phyloP scores from a whole-genome alignment of 2,888 invertebrate species.

The Bursaphelenchus okinawaensis region DNA sequence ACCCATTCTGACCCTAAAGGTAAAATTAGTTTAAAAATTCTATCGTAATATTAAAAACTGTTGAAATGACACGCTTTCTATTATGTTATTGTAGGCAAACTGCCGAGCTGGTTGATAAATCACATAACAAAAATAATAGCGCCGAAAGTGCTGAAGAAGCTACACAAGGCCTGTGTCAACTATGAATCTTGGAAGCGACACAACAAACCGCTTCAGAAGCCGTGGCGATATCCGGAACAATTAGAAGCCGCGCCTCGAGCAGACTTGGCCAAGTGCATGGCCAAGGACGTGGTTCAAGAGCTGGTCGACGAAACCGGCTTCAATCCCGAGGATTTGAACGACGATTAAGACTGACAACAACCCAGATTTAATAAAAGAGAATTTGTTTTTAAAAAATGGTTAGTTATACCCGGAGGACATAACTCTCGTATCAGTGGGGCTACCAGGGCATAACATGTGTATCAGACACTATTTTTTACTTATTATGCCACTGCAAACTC shows the following conservation, averaged over 20 bases:
- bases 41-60: no score
- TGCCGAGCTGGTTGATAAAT: constrained; percentile 84
- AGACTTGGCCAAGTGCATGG: constrained; percentile 35
- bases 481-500: no score
- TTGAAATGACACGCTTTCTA: no score
- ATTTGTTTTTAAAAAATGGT: no score
- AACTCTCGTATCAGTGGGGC: no score
- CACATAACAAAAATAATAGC: constrained; percentile 78
- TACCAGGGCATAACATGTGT: no score
- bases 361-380: no score
- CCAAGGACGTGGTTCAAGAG: constrained; percentile 38
- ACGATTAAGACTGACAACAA: no score
- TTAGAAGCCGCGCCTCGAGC: constrained; percentile 38
- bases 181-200: constrained; percentile 79
- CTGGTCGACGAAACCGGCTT: constrained; percentile 36
- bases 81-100: constrained; percentile 48
- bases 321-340: no score
- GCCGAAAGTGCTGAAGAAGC: constrained; percentile 76
- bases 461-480: no score
- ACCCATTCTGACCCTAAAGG: constrained; percentile 85
- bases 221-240: constrained; percentile 83
- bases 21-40: not conserved
- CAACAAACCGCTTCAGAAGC: constrained; percentile 72
- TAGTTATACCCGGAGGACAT: no score
- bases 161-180: constrained; percentile 73